Conservation (phyloP, 2,797 vertebrate species). For the Aeoliscus strigatus region DNA sequence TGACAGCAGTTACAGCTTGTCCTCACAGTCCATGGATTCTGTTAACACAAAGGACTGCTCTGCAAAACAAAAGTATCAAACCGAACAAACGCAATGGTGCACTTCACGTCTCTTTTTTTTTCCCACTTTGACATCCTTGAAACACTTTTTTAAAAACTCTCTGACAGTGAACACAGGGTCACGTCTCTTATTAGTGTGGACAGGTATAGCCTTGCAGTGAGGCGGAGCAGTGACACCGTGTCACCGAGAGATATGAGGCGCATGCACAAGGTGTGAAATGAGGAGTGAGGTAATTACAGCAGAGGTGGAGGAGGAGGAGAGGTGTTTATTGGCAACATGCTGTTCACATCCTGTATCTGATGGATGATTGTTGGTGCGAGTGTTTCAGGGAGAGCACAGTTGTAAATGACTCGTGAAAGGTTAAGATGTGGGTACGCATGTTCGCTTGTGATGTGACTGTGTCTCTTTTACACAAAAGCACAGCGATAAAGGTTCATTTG, state of each 20-base stretch:
- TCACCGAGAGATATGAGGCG: conserved; percentile 37
- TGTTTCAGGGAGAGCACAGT: no score
- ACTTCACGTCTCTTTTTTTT: no score
- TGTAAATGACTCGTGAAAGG: no score
- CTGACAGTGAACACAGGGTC: conserved; percentile 17
- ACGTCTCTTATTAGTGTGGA: conserved; percentile 17
- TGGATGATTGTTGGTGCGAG: conserved; percentile 11
- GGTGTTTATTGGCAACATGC: conserved; percentile 66
- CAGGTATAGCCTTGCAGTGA: conserved; percentile 18
- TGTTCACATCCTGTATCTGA: conserved; percentile 46
- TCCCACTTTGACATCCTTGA: no score
- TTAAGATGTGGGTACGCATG: no score
- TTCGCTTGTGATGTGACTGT: no score
- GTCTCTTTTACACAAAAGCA: no score
- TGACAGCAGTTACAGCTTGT: conserved; percentile 51
- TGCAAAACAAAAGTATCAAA: no score
- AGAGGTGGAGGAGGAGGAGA: conserved; percentile 29
- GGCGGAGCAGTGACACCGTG: conserved; percentile 21
- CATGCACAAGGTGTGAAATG: conserved; percentile 53
- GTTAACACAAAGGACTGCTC: conserved; percentile 29
- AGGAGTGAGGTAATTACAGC: conserved; percentile 59
- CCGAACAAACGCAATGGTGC: no score
- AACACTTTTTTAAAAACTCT: no score
- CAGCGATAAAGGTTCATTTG: no score
- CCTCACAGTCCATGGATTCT: conserved; percentile 31